These are phyloP conservation scores for Musca domestica DNA, from an alignment of 1,140 invertebrate genomes.

Conservation along the genomic window DNA sequence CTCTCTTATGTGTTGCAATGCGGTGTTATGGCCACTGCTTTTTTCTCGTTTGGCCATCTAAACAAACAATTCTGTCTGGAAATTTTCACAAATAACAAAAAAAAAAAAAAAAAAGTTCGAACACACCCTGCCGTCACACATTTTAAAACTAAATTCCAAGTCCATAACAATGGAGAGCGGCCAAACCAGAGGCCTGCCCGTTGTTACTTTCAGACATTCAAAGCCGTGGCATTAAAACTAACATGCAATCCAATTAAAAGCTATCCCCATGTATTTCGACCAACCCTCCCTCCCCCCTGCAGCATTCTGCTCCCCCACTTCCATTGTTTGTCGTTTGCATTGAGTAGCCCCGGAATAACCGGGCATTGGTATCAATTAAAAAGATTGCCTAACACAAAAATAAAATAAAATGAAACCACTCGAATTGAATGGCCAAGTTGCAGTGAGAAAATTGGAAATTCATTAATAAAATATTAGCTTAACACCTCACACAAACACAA, in stretches of 20 bases:
- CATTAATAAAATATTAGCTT: conserved; percentile 12
- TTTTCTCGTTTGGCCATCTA: neutral
- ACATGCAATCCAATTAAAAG: conserved; percentile 18
- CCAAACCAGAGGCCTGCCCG: neutral
- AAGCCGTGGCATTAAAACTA: conserved; percentile 18
- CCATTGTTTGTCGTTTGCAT: too few species aligned
- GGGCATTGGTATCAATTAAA: neutral
- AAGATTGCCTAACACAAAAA: neutral
- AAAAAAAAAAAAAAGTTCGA: neutral
- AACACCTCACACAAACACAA: neutral
- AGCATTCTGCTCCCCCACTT: too few species aligned
- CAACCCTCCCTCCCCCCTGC: too few species aligned
- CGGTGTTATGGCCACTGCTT: too few species aligned
- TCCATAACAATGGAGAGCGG: neutral
- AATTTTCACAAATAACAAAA: neutral
- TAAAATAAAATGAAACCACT: neutral
- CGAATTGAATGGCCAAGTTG: too few species aligned
- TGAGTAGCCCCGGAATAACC: too few species aligned
- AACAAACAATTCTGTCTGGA: conserved; percentile 10
- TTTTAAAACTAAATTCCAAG: too few species aligned
- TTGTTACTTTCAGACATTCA: conserved; percentile 13
- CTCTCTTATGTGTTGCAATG: too few species aligned
- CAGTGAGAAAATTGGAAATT: neutral
- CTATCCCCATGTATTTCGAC: too few species aligned
- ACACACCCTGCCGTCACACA: too few species aligned